Evolutionary conservation across 2,113 vertebrate species (phyloP).

Genomic region (Aptenodytes patagonicus): DNA sequence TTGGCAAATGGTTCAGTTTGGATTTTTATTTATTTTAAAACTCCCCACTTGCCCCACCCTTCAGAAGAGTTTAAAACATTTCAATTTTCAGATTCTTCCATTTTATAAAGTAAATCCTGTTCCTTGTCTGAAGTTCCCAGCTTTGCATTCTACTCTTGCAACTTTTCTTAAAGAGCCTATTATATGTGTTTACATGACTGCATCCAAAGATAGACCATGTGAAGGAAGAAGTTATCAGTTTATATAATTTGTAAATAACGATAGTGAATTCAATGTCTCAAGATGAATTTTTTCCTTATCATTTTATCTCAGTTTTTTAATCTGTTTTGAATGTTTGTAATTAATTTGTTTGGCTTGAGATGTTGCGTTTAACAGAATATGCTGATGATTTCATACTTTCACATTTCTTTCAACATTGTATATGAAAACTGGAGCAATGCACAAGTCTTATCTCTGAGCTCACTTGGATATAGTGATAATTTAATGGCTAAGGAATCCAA

Average conservation of each 20-base stretch:
- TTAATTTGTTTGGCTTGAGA: neutral
- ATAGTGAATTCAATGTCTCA: neutral
- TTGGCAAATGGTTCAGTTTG: neutral
- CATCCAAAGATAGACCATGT: neutral
- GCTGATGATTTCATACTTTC: neutral
- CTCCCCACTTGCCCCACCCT: rapidly evolving
- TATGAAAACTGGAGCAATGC: neutral
- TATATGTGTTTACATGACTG: neutral
- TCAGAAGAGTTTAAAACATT: neutral
- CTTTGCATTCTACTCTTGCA: neutral
- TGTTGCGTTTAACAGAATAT: neutral
- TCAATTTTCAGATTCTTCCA: neutral
- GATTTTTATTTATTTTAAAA: neutral
- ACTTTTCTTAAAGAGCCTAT: neutral
- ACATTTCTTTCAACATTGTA: neutral
- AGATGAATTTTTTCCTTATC: neutral
- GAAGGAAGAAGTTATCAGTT: neutral
- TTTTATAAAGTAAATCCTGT: neutral
- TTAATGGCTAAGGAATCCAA: neutral
- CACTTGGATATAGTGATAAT: neutral
- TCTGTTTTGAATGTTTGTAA: neutral
- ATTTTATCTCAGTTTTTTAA: neutral
- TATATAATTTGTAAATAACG: neutral
- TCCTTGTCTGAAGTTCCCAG: neutral
- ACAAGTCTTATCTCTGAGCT: neutral